A percentile compares a stretch with the other conserved stretches of the same genome.
These are phyloP conservation scores for Forbesichthys agassizii DNA, from an alignment of 2,113 vertebrate genomes.

Conservation along the genomic window DNA sequence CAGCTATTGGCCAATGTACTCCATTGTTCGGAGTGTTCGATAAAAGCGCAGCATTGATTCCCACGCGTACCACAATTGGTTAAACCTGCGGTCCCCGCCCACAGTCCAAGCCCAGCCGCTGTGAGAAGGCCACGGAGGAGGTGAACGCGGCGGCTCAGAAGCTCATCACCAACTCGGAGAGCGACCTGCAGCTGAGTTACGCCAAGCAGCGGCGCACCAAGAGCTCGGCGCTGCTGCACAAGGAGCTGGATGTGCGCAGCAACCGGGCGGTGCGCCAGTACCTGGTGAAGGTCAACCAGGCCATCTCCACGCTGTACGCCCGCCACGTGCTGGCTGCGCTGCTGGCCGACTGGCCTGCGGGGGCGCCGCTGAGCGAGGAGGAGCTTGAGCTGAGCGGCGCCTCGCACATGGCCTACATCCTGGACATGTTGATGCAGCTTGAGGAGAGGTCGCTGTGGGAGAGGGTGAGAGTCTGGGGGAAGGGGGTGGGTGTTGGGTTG, in stretches of 20 bases:
- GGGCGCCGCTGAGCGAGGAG: slow-evolving; percentile 85
- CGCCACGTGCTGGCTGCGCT: slow-evolving; percentile 90
- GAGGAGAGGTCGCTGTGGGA: slow-evolving; percentile 94
- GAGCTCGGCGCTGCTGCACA: slow-evolving; percentile 91
- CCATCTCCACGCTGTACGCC: slow-evolving; percentile 91
- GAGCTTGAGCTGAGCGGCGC: slow-evolving; percentile 90
- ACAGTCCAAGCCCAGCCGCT: slow-evolving; percentile 87
- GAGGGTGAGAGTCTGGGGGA: slow-evolving; percentile 77
- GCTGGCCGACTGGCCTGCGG: slow-evolving; percentile 88
- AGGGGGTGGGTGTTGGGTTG: no score
- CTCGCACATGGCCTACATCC: slow-evolving; percentile 95
- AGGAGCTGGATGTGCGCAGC: slow-evolving; percentile 90
- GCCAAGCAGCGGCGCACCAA: slow-evolving; percentile 94
- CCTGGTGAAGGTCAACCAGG: slow-evolving; percentile 92
- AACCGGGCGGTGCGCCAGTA: slow-evolving; percentile 89
- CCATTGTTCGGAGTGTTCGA: no score
- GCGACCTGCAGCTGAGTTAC: slow-evolving; percentile 92
- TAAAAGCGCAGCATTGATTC: no score
- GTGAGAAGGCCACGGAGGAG: slow-evolving; percentile 89
- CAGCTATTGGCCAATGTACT: no score
- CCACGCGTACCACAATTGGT: background rate
- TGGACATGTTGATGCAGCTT: slow-evolving; percentile 98
- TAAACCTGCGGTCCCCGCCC: background rate
- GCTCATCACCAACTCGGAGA: slow-evolving; percentile 93
- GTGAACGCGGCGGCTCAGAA: slow-evolving; percentile 90